phyloP scores from a whole-genome alignment of 2,888 invertebrate genomes.

The Drosophila prostipennis region DNA sequence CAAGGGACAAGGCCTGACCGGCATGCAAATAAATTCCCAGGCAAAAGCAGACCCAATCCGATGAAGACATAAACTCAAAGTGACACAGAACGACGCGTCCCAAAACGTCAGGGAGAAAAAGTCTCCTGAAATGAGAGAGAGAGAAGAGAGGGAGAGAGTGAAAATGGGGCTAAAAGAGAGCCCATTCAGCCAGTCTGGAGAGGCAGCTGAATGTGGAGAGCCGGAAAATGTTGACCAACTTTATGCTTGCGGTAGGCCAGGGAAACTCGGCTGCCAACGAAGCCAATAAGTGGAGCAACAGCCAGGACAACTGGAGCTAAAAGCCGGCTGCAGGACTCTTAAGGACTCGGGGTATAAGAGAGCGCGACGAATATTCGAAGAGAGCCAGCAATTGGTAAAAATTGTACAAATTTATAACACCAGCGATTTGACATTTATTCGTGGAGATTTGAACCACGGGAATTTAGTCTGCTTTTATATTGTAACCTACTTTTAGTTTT shows the following conservation, averaged over 20 bases:
- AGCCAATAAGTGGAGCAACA: slow-evolving; percentile 50
- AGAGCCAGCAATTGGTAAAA: slow-evolving; percentile 9
- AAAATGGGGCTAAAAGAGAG: slow-evolving; percentile 9
- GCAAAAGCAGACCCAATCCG: slow-evolving; percentile 49
- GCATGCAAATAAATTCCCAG: slow-evolving; percentile 73
- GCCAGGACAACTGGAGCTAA: slow-evolving; percentile 23
- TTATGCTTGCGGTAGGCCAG: slow-evolving; percentile 68
- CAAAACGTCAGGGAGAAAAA: background rate
- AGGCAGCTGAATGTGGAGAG: slow-evolving; percentile 25
- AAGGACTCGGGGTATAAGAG: slow-evolving; percentile 54
- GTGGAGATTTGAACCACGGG: background rate
- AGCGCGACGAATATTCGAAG: slow-evolving; percentile 11
- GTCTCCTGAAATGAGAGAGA: background rate
- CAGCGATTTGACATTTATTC: slow-evolving; percentile 10
- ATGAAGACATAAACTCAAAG: slow-evolving; percentile 74
- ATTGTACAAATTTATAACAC: slow-evolving; percentile 31
- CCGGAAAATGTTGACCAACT: slow-evolving; percentile 54
- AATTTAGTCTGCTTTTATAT: background rate
- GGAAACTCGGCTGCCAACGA: slow-evolving; percentile 18
- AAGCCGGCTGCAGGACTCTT: slow-evolving; percentile 44
- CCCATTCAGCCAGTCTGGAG: background rate
- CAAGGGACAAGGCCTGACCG: slow-evolving; percentile 60
- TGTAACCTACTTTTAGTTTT: background rate
- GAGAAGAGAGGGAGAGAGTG: background rate
- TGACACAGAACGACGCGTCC: slow-evolving; percentile 35